Percentiles rank a stretch among this genome's conserved stretches.
phyloP scores from a whole-genome alignment of 2,888 invertebrate species.

The Macaria liturata region DNA sequence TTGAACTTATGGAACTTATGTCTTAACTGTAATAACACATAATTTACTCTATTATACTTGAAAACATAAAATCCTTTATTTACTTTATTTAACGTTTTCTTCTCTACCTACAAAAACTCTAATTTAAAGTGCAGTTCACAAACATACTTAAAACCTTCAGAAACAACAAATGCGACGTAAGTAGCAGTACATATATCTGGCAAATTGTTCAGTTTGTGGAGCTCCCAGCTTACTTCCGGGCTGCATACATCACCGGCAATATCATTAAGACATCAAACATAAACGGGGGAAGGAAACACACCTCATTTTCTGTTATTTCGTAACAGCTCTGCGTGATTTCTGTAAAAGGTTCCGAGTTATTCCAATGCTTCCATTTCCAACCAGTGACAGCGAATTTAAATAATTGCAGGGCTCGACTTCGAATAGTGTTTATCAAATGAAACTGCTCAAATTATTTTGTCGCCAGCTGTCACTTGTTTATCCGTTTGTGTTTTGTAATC shows the following conservation, averaged over 20 bases:
- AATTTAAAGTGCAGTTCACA: too few species aligned
- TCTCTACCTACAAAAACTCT: too few species aligned
- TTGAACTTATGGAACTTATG: too few species aligned
- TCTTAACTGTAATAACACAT: too few species aligned
- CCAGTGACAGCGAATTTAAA: constrained; percentile 31
- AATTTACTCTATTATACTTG: too few species aligned
- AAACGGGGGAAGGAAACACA: constrained; percentile 60
- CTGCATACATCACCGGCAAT: constrained; percentile 70
- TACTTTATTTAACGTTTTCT: too few species aligned
- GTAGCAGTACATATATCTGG: constrained; percentile 11
- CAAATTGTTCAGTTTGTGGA: constrained; percentile 33
- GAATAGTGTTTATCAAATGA: constrained; percentile 13
- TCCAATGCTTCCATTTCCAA: constrained; percentile 37
- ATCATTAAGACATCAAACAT: constrained; percentile 74
- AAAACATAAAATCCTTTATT: too few species aligned
- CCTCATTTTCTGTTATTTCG: constrained; percentile 62
- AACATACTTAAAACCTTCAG: too few species aligned
- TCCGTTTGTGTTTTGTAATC: too few species aligned
- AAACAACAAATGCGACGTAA: constrained; percentile 13
- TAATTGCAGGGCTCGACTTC: constrained; percentile 29
- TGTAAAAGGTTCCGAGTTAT: constrained; percentile 48
- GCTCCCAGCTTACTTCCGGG: constrained; percentile 60
- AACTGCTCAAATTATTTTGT: constrained; percentile 9
- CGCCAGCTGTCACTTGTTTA: constrained; percentile 7
- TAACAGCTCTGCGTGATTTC: constrained; percentile 58